A percentile compares a stretch with the other conserved stretches of the same genome.
These are phyloP conservation scores for Neodiprion fabricii DNA, from an alignment of 1,140 invertebrate species.

Conservation along the genomic window DNA sequence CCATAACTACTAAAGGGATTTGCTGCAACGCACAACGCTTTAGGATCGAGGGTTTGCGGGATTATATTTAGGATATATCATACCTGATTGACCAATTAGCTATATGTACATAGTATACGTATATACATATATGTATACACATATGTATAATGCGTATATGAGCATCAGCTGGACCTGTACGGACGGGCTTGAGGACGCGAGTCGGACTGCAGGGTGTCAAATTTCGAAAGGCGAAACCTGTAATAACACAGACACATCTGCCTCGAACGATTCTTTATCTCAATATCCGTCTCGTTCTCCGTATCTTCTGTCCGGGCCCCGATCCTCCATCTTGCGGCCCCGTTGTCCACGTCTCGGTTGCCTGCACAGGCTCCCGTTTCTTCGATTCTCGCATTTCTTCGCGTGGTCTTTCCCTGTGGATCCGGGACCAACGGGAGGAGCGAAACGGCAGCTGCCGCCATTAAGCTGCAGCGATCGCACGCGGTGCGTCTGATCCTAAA, in stretches of 20 bases:
- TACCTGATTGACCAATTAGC: too few relatives aligned
- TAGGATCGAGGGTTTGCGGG: too few relatives aligned
- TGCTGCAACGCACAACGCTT: too few relatives aligned
- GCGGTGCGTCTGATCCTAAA: background rate
- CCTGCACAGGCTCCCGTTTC: background rate
- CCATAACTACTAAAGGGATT: too few relatives aligned
- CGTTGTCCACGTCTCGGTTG: background rate
- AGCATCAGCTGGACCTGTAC: too few relatives aligned
- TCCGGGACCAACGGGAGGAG: conserved; percentile 1
- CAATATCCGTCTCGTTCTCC: conserved; percentile 14
- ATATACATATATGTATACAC: too few relatives aligned
- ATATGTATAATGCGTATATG: too few relatives aligned
- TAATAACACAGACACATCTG: conserved; percentile 50
- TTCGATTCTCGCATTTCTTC: background rate
- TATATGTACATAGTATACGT: too few relatives aligned
- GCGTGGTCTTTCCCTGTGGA: background rate
- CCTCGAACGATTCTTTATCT: conserved; percentile 40
- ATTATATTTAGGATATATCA: too few relatives aligned
- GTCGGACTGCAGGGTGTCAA: conserved; percentile 23
- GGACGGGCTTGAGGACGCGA: too few relatives aligned
- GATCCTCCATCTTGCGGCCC: background rate
- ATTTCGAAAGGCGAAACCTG: conserved; percentile 51
- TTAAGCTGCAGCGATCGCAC: background rate
- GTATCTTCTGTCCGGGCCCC: conserved; percentile 14
- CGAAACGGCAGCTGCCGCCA: background rate